Evolutionary conservation across 2,797 vertebrate genomes (phyloP), one percentile per base, ranked within the genome.

Genomic region (Lacerta bilineata): DNA sequence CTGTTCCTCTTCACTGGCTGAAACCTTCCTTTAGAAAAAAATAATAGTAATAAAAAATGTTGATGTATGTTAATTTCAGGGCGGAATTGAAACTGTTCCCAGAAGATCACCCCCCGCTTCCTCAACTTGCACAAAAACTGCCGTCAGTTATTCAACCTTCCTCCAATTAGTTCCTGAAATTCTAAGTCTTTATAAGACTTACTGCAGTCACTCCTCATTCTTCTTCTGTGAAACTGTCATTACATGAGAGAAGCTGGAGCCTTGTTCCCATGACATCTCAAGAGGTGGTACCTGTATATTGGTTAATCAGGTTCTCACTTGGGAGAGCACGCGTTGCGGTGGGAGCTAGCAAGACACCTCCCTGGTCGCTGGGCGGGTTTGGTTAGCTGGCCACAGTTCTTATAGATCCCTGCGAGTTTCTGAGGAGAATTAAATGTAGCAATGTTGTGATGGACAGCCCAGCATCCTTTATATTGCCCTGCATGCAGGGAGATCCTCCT

Each of bases 1-100:
- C 78, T 85, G 41, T 92, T 92, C 50, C 87, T 90, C 80, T 81
- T 90, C 87, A 36, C 11, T 74, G 11, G 82, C 2, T 88, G 50
- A 89, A 10, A 5, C 3, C 4, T 84, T 18, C 10, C 50, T 92
- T 55, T 20, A 39, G 0, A 20, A 77, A 84, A 84, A 33, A 43
- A 77, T 27, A 77, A 46, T 46, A 77, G 39, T 46, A 43, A 87
- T 75, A 27, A 41, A 87, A 20, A 36, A 41, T 91, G 89, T 91
- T 79, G n/a, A 78, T 4, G 11, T 41, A 27, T 29, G 15, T 64
- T 87, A 50, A n/a, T 13, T 84, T 74, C 76, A 82, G 79, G 71
- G 33, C 72, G 55, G 33, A 68, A 13, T 39, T 69, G 84, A 76
- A 89, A 86, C 43, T 55, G 43, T 74, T 68, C 61, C 79, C 72